phyloP scores from a whole-genome alignment of 2,113 vertebrate genomes.

The Phalacrocorax brasilianus region DNA sequence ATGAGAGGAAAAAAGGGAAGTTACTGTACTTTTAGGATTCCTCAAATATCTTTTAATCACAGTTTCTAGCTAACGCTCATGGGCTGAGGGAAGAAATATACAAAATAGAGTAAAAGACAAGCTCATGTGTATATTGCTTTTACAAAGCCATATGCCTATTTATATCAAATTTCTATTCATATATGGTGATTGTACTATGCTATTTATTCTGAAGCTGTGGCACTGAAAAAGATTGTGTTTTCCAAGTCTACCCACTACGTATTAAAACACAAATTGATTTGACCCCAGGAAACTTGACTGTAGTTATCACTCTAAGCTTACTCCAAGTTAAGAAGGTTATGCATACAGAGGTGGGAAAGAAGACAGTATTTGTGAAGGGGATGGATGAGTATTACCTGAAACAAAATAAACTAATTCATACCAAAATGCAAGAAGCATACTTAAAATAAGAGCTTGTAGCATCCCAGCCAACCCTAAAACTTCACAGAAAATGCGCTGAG shows the following conservation, averaged over 20 bases:
- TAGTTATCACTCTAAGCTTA: neutral
- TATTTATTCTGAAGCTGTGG: neutral
- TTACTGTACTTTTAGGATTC: neutral
- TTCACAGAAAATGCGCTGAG: neutral
- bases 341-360: neutral
- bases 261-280: neutral
- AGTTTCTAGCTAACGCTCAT: neutral
- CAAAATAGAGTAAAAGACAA: neutral
- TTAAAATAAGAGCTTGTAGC: neutral
- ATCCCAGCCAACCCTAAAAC: neutral
- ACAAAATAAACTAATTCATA: neutral
- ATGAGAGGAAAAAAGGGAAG: neutral
- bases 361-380: neutral
- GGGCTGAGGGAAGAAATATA: neutral
- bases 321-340: neutral
- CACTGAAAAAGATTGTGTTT: neutral
- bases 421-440: neutral
- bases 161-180: neutral
- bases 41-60: neutral
- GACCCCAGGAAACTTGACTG: neutral
- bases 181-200: neutral
- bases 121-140: neutral
- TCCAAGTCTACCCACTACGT: neutral
- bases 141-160: neutral
- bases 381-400: neutral